These are phyloP conservation scores for Coryphaenoides rupestris DNA, from an alignment of 2,113 vertebrate genomes.

Conservation along the genomic window DNA sequence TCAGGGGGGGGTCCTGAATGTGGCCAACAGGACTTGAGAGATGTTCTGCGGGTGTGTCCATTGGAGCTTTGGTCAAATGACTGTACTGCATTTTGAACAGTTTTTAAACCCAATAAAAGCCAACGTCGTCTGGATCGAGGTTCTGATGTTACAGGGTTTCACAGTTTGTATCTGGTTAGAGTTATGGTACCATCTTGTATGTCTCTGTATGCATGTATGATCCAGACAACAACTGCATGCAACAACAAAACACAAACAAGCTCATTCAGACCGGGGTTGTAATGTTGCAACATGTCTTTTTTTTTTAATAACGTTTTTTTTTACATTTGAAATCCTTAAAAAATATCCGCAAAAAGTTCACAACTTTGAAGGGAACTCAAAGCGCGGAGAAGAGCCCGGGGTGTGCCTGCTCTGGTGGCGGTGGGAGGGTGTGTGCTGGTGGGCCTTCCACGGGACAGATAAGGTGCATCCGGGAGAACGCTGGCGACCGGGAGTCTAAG, in stretches of 20 bases:
- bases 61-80: constrained; percentile 66
- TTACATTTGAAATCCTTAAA: constrained; percentile 52
- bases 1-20: no score
- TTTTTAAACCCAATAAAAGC: constrained; percentile 64
- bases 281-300: constrained; percentile 31
- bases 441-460: constrained; percentile 14
- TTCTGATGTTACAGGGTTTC: constrained; percentile 23
- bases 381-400: constrained; percentile 61
- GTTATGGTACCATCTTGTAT: neutral
- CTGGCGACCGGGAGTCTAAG: constrained; percentile 2
- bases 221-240: neutral
- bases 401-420: constrained; percentile 48
- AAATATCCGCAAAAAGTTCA: constrained; percentile 55
- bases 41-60: constrained; percentile 58
- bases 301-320: constrained; percentile 26
- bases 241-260: neutral
- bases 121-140: constrained; percentile 58
- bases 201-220: no score
- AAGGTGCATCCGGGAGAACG: neutral
- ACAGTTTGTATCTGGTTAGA: neutral
- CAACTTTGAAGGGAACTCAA: constrained; percentile 49
- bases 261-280: neutral
- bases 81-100: constrained; percentile 66
- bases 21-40: constrained; percentile 51
- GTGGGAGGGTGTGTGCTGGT: constrained; percentile 39